Evolutionary conservation across 2,113 vertebrate genomes (phyloP), one percentile per base, ranked within the genome.

Genomic region (Phasianus colchicus): DNA sequence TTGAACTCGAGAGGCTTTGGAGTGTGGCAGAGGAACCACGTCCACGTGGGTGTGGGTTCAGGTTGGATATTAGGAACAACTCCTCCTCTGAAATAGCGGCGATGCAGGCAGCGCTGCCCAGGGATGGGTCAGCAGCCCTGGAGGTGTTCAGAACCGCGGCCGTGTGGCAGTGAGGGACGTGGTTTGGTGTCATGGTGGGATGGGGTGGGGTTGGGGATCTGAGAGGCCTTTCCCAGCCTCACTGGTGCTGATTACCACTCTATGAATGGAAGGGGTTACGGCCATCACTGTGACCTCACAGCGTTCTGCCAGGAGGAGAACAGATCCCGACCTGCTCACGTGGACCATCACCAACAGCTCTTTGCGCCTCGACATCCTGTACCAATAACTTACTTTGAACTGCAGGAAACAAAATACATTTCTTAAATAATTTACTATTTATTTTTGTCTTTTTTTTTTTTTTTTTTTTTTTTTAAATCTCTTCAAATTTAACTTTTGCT

Each of bases 351-450:
- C 71, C 12, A 65, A 82, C 89, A 88, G 93, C 90, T 83, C 79
- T 71, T 77, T 24, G 83, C 30, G 76, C 85, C 91, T 86, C 74
- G 48, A 83, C 89, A 64, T 4, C 42, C 34, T 8, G 71, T 60
- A 77, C 34, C 94, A 95, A 95, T 93, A 95, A 95, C 73, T 89
- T 90, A 92, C 83, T 95, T 82, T 24, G 60, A 61, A 93, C 86
- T 81, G 91, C 80, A 95, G 87, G 83, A 92, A 95, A 97, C 91
- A 92, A 96, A 96, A 96, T 93, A 77, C 77, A 77, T 89, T 93
- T 94, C 81, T 96, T 97, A 96, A 98, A 98, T 98, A 98, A 98
- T 96, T 98, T 98, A 97, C 75, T 93, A 81, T 98, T 98, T 98
- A 97, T 98, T 98, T 97, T 98, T 54, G 42, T 47, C 74, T 63